Evolutionary conservation across 64 coral and sea anemone species (phyloP).

Genomic region (Montipora sp.): DNA sequence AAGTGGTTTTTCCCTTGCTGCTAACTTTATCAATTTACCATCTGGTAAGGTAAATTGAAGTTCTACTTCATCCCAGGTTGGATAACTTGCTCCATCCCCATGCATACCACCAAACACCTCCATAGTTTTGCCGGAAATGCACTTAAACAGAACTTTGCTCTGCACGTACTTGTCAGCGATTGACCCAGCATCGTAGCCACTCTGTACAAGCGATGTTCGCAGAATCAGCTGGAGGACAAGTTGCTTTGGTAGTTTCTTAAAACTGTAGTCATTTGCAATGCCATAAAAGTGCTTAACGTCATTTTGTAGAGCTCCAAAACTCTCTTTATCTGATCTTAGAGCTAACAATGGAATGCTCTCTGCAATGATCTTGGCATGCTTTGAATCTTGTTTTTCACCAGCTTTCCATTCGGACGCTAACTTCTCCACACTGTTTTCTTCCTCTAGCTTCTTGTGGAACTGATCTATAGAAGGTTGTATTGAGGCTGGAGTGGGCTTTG

Average conservation of each 20-base stretch:
- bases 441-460: conserved; percentile 16
- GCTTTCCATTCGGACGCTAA: neutral
- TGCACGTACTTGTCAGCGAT: conserved; percentile 63
- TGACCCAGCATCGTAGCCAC: conserved; percentile 32
- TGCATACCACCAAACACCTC: conserved; percentile 42
- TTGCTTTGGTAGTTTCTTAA: conserved; percentile 30
- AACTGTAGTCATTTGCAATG: conserved; percentile 30
- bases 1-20: neutral
- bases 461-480: conserved; percentile 17
- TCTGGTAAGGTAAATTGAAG: conserved; percentile 62
- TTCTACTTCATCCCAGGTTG: conserved; percentile 29
- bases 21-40: conserved; percentile 22
- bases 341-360: conserved; percentile 28
- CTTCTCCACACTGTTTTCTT: neutral
- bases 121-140: neutral
- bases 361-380: neutral
- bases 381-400: neutral
- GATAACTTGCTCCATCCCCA: conserved; percentile 40
- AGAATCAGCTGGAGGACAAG: conserved; percentile 56
- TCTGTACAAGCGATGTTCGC: conserved; percentile 51
- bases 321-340: conserved; percentile 33
- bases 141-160: conserved; percentile 32
- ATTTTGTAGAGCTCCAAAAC: conserved; percentile 10
- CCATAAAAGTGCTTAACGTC: neutral
- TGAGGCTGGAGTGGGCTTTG: conserved; percentile 22